Evolutionary conservation across 2,888 invertebrate genomes (phyloP).

Genomic region (Pseudeuparius sepicola): DNA sequence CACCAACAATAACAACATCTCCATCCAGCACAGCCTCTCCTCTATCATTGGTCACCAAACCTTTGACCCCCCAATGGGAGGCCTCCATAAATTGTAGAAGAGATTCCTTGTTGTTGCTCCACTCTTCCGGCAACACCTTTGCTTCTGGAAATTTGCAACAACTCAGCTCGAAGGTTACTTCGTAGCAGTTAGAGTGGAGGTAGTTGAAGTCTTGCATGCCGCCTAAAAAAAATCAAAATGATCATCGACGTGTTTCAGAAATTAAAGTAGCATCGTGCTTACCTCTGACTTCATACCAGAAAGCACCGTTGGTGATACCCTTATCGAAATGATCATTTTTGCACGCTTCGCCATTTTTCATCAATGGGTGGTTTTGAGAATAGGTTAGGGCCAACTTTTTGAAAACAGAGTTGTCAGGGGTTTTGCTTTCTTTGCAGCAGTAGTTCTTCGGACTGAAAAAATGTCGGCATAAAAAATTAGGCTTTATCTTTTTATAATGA

Average conservation of each 20-base stretch:
- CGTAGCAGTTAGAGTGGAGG: constrained; percentile 87
- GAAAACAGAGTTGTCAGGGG: constrained; percentile 79
- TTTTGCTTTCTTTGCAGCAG: constrained; percentile 62
- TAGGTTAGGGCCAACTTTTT: constrained; percentile 67
- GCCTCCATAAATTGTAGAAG: constrained; percentile 78
- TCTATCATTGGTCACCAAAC: constrained; percentile 49
- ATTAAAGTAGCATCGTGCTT: constrained; percentile 16
- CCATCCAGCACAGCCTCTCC: constrained; percentile 63
- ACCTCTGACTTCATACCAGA: constrained; percentile 83
- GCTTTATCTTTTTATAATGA: too few relatives aligned
- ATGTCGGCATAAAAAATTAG: neutral
- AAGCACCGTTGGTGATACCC: constrained; percentile 87
- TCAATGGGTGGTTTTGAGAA: constrained; percentile 61
- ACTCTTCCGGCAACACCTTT: constrained; percentile 60
- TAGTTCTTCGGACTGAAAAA: constrained; percentile 41
- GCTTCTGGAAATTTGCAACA: constrained; percentile 89
- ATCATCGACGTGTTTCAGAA: constrained; percentile 1
- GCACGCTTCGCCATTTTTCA: constrained; percentile 67
- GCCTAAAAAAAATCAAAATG: constrained; percentile 44
- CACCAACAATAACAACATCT: constrained; percentile 62
- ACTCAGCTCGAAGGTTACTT: constrained; percentile 92
- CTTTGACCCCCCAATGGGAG: constrained; percentile 59
- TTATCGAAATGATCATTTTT: constrained; percentile 60
- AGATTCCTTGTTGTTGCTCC: constrained; percentile 79
- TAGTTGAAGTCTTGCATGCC: constrained; percentile 99